Evolutionary conservation across 2,797 vertebrate genomes (phyloP).

Genomic region (Sarcoramphus papa): DNA sequence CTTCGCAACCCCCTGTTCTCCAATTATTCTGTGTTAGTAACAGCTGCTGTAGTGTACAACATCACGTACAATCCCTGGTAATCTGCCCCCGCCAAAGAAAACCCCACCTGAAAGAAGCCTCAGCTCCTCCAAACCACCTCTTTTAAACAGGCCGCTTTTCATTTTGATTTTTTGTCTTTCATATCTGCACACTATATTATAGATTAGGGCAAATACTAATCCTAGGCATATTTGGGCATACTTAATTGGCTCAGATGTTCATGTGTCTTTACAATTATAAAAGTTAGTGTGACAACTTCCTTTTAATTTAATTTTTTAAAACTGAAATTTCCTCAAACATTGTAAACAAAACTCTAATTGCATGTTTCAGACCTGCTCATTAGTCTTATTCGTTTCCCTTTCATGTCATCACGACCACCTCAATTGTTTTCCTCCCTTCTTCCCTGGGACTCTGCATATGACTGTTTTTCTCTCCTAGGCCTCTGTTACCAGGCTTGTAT

Average conservation of each 20-base stretch:
- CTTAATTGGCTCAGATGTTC: background rate
- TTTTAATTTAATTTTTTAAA: background rate
- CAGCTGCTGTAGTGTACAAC: background rate
- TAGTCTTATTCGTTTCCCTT: background rate
- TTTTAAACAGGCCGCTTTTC: background rate
- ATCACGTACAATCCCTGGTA: background rate
- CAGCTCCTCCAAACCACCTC: background rate
- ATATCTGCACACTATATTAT: background rate
- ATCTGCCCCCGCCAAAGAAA: background rate
- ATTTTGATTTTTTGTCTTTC: background rate
- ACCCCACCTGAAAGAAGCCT: background rate
- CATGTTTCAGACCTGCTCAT: background rate
- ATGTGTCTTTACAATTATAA: background rate
- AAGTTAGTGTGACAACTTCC: background rate
- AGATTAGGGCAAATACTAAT: background rate
- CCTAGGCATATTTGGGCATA: background rate
- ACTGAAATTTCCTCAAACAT: background rate
- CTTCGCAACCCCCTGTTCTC: background rate
- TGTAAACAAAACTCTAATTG: background rate
- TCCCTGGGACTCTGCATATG: background rate
- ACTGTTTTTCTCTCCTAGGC: background rate
- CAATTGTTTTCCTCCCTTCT: background rate
- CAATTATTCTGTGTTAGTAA: background rate
- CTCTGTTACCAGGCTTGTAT: background rate
- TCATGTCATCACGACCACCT: background rate